phyloP scores from a whole-genome alignment of 2,888 invertebrate genomes.

The Nephrocerus scutellatus region DNA sequence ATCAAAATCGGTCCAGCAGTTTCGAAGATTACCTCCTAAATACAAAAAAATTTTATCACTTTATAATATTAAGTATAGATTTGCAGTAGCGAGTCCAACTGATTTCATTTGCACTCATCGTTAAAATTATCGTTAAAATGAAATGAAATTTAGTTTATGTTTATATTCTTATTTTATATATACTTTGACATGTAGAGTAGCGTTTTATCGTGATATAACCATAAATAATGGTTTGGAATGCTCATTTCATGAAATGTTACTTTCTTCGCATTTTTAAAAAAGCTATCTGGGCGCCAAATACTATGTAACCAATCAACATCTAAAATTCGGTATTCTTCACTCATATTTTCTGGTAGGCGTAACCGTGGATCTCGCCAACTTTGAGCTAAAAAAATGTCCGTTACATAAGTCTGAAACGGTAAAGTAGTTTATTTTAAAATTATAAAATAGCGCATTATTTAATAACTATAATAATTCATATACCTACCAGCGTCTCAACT shows the following conservation, averaged over 20 bases:
- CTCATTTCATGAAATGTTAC: slow-evolving; percentile 94
- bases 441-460: no score
- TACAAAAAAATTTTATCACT: no score
- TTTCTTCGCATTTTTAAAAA: slow-evolving; percentile 89
- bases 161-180: slow-evolving; percentile 36
- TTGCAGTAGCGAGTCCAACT: no score
- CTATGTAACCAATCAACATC: slow-evolving; percentile 85
- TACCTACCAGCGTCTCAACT: no score
- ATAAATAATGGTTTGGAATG: slow-evolving; percentile 86
- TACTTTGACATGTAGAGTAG: slow-evolving; percentile 89
- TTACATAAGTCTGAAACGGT: slow-evolving; percentile 75
- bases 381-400: slow-evolving; percentile 86
- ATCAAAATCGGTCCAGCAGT: no score
- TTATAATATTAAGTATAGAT: no score
- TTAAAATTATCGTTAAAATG: no score
- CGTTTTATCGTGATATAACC: slow-evolving; percentile 87
- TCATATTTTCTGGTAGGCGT: slow-evolving; percentile 87
- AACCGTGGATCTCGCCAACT: slow-evolving; percentile 87
- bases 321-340: slow-evolving; percentile 80
- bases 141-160: no score
- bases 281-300: slow-evolving; percentile 90
- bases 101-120: no score
- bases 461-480: no score
- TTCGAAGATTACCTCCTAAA: no score
- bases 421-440: not conserved